Conservation (phyloP, 92 coral and sea anemone species). For the Porites cylindrica region DNA sequence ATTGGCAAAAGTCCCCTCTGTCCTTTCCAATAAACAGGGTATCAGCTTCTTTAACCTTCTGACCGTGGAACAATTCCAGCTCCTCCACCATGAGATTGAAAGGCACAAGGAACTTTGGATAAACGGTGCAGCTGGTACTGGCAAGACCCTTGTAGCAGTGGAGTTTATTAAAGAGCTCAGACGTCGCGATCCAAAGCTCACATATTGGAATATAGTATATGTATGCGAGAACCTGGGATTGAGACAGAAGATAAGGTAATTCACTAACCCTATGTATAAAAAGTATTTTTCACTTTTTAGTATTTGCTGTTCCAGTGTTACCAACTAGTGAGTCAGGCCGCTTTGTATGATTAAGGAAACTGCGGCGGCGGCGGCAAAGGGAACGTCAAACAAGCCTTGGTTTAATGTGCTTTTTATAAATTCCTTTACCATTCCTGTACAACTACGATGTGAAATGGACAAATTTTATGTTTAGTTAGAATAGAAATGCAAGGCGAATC, state of each 20-base stretch:
- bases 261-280: too few relatives aligned
- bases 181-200: background rate
- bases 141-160: conserved; percentile 36
- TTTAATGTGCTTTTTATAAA: too few relatives aligned
- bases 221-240: conserved; percentile 44
- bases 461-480: too few relatives aligned
- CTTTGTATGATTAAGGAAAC: too few relatives aligned
- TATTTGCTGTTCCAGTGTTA: too few relatives aligned
- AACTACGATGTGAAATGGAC: too few relatives aligned
- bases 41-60: conserved; percentile 26
- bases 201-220: background rate
- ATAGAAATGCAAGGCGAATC: too few relatives aligned
- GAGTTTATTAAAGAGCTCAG: conserved; percentile 17
- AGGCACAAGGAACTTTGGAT: conserved; percentile 11
- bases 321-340: too few relatives aligned
- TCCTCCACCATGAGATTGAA: background rate
- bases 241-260: conserved; percentile 11
- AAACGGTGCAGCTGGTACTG: conserved; percentile 39
- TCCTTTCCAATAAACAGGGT: conserved; percentile 8
- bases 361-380: too few relatives aligned
- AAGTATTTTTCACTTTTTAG: too few relatives aligned
- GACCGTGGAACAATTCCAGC: conserved; percentile 19
- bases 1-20: conserved; percentile 17
- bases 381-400: too few relatives aligned
- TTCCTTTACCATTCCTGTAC: too few relatives aligned